Evolutionary conservation across 2,797 vertebrate genomes (phyloP).

Genomic region (Paguma larvata): DNA sequence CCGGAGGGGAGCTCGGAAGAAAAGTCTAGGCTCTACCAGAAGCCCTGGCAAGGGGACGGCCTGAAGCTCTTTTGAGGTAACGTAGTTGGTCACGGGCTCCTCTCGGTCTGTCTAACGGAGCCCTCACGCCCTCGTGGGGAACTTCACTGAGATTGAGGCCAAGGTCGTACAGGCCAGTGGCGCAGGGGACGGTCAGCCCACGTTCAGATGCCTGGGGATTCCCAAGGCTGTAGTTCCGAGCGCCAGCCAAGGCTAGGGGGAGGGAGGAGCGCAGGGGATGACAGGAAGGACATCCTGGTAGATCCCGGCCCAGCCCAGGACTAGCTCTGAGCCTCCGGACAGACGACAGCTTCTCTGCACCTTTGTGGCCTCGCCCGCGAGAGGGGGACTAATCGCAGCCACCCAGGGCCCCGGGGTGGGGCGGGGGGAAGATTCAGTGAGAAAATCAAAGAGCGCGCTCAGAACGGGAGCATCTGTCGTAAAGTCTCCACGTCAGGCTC

Average conservation of each 20-base stretch:
- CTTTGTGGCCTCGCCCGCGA: neutral
- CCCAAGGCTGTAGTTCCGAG: neutral
- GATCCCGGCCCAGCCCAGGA: neutral
- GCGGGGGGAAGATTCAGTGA: neutral
- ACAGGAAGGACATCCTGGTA: neutral
- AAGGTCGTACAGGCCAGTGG: neutral
- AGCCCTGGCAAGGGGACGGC: neutral
- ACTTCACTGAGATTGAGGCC: too few relatives aligned
- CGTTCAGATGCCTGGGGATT: neutral
- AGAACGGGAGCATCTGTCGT: neutral
- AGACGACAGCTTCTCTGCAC: neutral
- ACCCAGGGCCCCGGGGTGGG: neutral
- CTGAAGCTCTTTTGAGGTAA: neutral
- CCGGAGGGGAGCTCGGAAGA: neutral
- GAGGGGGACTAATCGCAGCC: neutral
- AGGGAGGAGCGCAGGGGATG: neutral
- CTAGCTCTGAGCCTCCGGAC: neutral
- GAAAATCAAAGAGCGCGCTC: neutral
- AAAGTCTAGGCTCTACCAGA: neutral
- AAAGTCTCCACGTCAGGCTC: accelerated
- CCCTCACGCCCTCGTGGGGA: too few relatives aligned
- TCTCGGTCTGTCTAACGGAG: neutral
- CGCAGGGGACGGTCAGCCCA: too few relatives aligned
- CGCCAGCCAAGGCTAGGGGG: neutral
- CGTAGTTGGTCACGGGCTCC: neutral